phyloP scores from a whole-genome alignment of 2,888 invertebrate species.

The Escarpia spicata region DNA sequence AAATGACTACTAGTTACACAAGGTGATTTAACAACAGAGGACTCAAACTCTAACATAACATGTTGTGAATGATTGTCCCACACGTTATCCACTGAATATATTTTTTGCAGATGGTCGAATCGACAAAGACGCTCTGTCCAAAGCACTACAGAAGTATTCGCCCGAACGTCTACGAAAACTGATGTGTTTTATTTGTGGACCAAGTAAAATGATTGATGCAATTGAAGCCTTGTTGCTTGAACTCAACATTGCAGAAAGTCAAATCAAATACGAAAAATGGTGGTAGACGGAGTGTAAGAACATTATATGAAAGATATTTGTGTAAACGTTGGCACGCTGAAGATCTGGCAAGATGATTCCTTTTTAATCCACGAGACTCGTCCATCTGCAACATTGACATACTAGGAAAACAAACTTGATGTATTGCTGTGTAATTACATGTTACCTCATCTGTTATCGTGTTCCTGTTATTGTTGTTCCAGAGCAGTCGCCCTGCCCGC shows the following conservation, averaged over 20 bases:
- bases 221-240: constrained; percentile 45
- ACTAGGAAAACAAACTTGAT: too few relatives aligned
- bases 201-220: constrained; percentile 50
- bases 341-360: not conserved
- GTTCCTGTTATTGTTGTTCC: too few relatives aligned
- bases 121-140: constrained; percentile 13
- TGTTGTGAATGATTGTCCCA: not conserved
- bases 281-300: constrained; percentile 41
- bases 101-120: constrained; percentile 25
- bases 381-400: not conserved
- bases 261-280: constrained; percentile 55
- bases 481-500: too few relatives aligned
- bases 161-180: constrained; percentile 31
- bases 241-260: constrained; percentile 38
- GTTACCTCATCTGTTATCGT: too few relatives aligned
- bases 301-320: not conserved
- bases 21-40: too few relatives aligned
- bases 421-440: too few relatives aligned
- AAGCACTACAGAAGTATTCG: not conserved
- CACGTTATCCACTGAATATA: not conserved
- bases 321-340: not conserved
- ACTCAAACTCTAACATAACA: not conserved
- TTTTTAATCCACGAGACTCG: not conserved
- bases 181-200: constrained; percentile 54
- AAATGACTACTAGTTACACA: too few relatives aligned